Percentiles rank a stretch among this genome's conserved stretches.
These are phyloP conservation scores for Poecilus cupreus DNA, from an alignment of 2,888 invertebrate species.

Conservation along the genomic window DNA sequence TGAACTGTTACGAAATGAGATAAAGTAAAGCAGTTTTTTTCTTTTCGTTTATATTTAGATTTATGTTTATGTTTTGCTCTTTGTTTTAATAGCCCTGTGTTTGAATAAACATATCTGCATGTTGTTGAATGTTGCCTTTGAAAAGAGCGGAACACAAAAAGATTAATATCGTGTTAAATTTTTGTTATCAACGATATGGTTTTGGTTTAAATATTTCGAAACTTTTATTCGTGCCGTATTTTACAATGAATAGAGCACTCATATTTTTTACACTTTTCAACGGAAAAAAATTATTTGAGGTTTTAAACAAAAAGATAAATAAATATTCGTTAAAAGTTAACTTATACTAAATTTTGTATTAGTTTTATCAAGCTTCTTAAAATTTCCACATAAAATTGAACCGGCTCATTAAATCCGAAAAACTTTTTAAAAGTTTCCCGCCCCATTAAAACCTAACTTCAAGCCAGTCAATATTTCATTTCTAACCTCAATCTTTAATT, in stretches of 20 bases:
- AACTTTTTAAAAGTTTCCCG: neutral
- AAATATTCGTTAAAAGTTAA: neutral
- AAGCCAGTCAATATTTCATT: conserved; percentile 2
- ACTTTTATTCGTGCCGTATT: neutral
- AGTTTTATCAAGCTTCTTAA: conserved; percentile 9
- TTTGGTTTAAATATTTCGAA: conserved; percentile 1
- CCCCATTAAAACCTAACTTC: conserved; percentile 8
- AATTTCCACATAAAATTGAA: conserved; percentile 1
- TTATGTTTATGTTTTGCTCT: conserved; percentile 21
- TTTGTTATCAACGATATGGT: neutral
- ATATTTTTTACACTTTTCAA: neutral
- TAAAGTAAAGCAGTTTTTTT: conserved; percentile 28
- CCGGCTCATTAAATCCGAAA: neutral
- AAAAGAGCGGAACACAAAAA: conserved; percentile 22
- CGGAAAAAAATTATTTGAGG: neutral
- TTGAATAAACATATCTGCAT: conserved; percentile 33
- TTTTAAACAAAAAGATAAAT: conserved; percentile 10
- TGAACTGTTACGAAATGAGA: conserved; percentile 25
- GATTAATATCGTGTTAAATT: conserved; percentile 15
- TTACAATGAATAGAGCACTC: neutral
- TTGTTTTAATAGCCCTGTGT: conserved; percentile 24
- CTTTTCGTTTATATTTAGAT: conserved; percentile 30
- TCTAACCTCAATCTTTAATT: neutral
- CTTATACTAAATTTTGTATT: neutral
- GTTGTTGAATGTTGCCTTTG: conserved; percentile 4